Evolutionary conservation across 2,797 vertebrate genomes (phyloP), one percentile per base, ranked within the genome.

Genomic region (Cyclopterus lumpus): DNA sequence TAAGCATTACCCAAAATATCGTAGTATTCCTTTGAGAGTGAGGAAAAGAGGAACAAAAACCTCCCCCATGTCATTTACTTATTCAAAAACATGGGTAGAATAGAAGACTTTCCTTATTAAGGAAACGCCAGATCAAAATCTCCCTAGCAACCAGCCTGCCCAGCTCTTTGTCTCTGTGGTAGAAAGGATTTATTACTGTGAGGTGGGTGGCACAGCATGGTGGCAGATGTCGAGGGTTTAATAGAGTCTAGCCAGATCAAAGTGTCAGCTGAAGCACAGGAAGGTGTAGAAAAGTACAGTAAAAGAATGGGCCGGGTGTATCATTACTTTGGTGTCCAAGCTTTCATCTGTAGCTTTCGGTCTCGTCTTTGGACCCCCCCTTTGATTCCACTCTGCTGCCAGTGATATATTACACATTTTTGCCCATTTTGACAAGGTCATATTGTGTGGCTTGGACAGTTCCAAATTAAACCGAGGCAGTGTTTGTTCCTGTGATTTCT

Each of bases 131-230:
- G 42, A 81, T 84, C 69, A 55, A 75, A 64, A 66, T 77, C 55
- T 62, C 83, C 74, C 70, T 49, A 71, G 75, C 74, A 80, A 70
- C 54, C 53, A 70, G 67, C 61, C 77, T 73, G 61, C 60, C 71
- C 63, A 62, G 60, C 60, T 72, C 38, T 54, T 77, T 69, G 69
- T 32, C 32, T 77, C 67, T 77, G 83, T 46, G 82, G 83, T 83
- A 36, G 69, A 79, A 70, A 51, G n/a, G 15, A 89, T 88, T 86
- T 74, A 77, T 49, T 71, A 60, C 81, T 73, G 80, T 76, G 79
- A 88, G 81, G 86, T 83, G 87, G 89, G 92, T 90, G 87, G 89
- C 86, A 75, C 82, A 88, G 83, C 86, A 81, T 69, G 86, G 78
- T 55, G 82, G 80, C 85, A 89, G 85, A 90, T 79, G 80, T 73